Base-by-base conservation (phyloP, 2,888 invertebrate genomes). In the Argynnis bischoffii region DNA sequence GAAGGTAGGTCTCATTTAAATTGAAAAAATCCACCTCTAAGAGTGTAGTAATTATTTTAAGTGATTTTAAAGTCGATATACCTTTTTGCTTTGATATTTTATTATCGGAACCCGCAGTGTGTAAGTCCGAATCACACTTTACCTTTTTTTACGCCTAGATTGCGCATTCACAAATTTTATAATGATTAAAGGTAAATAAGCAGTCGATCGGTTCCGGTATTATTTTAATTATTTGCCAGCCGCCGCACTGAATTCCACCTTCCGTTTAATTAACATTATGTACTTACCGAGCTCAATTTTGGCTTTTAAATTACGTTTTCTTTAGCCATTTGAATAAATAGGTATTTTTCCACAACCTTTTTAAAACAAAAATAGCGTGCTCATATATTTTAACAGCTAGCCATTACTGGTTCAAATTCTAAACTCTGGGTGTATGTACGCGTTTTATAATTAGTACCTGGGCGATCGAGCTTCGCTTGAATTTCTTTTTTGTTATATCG, bases 171-270 rank as follows among this genome's bases (percentile, higher is more conserved):
- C 46, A 70, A 74, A 71, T 67, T 70, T 66, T 55, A 72, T 75
- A 75, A 74, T 69, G 8, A 57, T 57, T 71, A 72, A 74, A 72
- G 68, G 67, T 71, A 72, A 73, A 75, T 72, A 72, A 69, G 26
- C 59, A 63, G 60, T 46, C 54, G 21, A 65, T 72, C 69, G 61
- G 67, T 72, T 69, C 72, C 72, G 67, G 63, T 72, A 72, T 73
- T 71, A 75, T 75, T 77, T 73, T 73, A 76, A 77, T 77, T 75
- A 75, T 71, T 73, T 71, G 56, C 70, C 66, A 72, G 72, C 66
- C 67, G 63, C 69, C 63, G 75, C 67, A 55, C 31, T 59, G 73
- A 71, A 74, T 74, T 74, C 69, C 66, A 72, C 73, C 73, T 74
- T 70, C 71, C 67, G 73, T 72, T 72, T 75, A 75, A 75, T 75